Conservation (phyloP, 2,113 vertebrate species). For the Grallaria varia region DNA sequence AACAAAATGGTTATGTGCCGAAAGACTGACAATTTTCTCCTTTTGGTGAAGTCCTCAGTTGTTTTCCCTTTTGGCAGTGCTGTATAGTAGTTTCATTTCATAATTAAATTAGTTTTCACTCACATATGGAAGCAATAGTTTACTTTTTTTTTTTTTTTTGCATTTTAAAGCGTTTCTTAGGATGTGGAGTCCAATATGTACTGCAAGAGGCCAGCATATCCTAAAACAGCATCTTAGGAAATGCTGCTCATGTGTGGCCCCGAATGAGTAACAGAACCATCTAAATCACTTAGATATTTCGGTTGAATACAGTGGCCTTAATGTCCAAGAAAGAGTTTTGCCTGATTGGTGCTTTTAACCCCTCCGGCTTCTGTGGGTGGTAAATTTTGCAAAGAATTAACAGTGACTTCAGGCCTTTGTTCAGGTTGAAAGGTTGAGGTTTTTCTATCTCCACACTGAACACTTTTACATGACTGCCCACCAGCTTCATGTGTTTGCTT, state of each 20-base stretch:
- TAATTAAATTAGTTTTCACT: conserved; percentile 53
- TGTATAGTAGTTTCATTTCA: neutral
- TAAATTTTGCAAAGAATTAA: neutral
- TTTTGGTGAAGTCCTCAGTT: conserved; percentile 25
- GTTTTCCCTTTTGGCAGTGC: conserved; percentile 27
- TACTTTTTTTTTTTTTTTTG: neutral
- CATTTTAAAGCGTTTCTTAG: neutral
- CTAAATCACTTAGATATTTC: neutral
- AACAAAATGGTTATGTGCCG: conserved; percentile 1
- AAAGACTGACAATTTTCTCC: conserved; percentile 38
- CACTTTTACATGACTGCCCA: neutral
- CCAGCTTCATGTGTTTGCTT: neutral
- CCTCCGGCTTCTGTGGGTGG: neutral
- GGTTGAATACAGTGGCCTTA: neutral
- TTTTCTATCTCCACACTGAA: neutral
- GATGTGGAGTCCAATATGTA: neutral
- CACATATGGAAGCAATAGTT: neutral
- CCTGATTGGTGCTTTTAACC: neutral
- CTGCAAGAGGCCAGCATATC: neutral
- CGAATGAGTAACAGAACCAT: neutral
- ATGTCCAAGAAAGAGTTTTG: neutral
- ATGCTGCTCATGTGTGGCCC: neutral
- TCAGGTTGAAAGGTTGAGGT: neutral
- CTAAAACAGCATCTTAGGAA: neutral
- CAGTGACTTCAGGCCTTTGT: neutral